Percentiles rank a stretch among this genome's conserved stretches.
Conservation (phyloP, 2,888 invertebrate species). For the Tetanocera ferruginea region DNA sequence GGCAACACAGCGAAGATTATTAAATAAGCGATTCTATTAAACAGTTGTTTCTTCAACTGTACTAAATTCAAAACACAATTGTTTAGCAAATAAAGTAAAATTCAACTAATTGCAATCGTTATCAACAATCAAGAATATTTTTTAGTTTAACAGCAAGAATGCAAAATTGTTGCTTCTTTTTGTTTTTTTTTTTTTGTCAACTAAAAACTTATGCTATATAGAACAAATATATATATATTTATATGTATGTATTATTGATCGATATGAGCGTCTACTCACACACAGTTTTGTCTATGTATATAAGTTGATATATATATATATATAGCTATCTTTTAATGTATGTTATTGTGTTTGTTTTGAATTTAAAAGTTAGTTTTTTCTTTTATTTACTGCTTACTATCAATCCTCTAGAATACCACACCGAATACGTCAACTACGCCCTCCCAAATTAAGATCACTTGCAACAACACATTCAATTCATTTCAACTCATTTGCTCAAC, state of each 20-base stretch:
- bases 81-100: not conserved
- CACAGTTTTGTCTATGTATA: not conserved
- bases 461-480: not conserved
- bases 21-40: too few species aligned
- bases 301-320: not conserved
- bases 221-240: not conserved
- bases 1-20: not conserved
- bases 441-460: not conserved
- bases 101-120: not conserved
- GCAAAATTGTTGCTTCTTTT: not conserved
- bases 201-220: too few species aligned
- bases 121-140: not conserved
- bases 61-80: not conserved
- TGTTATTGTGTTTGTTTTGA: not conserved
- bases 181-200: too few species aligned
- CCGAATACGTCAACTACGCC: too few species aligned
- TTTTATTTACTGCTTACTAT: not conserved
- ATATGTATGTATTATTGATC: slow-evolving; percentile 20
- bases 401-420: not conserved
- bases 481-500: not conserved
- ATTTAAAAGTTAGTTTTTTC: not conserved
- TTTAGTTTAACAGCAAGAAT: not conserved
- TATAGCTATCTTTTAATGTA: not conserved
- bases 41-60: too few species aligned
- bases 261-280: slow-evolving; percentile 28